Percentiles rank a stretch among this genome's conserved stretches.
Evolutionary conservation across 2,888 invertebrate species (phyloP).

Genomic region (Neoitamus cyanurus): DNA sequence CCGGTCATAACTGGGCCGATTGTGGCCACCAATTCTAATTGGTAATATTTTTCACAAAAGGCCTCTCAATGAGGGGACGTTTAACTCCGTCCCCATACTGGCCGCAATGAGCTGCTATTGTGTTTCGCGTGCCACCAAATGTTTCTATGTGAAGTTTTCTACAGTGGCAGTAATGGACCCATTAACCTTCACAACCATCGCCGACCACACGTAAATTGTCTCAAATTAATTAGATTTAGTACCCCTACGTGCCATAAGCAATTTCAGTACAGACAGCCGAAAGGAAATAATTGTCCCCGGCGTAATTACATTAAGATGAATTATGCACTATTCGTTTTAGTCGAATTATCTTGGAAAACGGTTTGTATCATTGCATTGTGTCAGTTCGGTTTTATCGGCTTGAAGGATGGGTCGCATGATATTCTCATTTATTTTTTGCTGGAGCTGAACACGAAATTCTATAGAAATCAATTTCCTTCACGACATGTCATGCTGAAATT

Average conservation of each 20-base stretch:
- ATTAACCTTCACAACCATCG: slow-evolving; percentile 32
- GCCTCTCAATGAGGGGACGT: background rate
- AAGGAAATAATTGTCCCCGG: background rate
- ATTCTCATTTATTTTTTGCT: background rate
- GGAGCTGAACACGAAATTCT: background rate
- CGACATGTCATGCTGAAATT: background rate
- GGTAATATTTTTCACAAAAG: background rate
- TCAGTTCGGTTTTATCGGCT: background rate
- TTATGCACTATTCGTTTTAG: background rate
- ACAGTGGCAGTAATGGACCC: slow-evolving; percentile 25
- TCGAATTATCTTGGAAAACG: background rate
- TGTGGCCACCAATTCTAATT: background rate
- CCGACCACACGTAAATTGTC: slow-evolving; percentile 45
- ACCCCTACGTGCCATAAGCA: slow-evolving; percentile 44
- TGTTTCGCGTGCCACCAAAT: slow-evolving; percentile 11
- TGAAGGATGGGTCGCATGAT: background rate
- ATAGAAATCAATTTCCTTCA: background rate
- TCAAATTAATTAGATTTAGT: slow-evolving; percentile 50
- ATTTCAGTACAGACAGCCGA: background rate
- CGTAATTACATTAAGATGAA: slow-evolving; percentile 16
- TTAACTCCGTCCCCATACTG: background rate
- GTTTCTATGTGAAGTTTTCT: background rate
- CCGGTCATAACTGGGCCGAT: background rate
- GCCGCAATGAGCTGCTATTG: background rate
- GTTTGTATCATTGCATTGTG: background rate